Evolutionary conservation across 2,113 vertebrate species (phyloP).

Genomic region (Corydoras maculifer): DNA sequence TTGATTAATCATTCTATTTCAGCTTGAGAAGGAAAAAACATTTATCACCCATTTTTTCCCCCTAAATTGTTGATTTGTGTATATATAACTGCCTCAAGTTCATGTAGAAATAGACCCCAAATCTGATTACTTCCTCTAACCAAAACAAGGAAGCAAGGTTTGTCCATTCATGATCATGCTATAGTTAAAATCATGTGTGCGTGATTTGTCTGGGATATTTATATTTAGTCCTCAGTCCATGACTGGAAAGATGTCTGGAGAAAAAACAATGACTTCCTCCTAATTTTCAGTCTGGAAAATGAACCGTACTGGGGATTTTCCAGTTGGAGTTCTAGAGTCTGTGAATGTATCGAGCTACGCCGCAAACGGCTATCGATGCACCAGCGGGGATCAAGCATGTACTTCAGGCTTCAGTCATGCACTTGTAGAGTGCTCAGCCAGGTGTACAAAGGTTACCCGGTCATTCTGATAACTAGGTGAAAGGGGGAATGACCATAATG

Average conservation of each 20-base stretch:
- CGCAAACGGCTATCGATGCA: conserved; percentile 8
- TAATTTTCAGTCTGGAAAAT: conserved; percentile 5
- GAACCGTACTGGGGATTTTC: conserved; percentile 6
- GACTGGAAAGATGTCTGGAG: conserved; percentile 22
- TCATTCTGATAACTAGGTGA: conserved; percentile 13
- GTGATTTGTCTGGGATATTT: conserved; percentile 8
- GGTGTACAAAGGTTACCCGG: conserved; percentile 23
- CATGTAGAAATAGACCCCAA: not conserved
- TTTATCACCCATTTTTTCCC: too few species aligned
- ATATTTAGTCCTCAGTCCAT: conserved; percentile 13
- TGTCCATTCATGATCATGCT: conserved; percentile 15
- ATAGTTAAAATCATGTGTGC: not conserved
- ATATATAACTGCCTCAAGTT: not conserved
- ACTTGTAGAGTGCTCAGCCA: conserved; percentile 3
- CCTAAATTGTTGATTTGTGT: too few species aligned
- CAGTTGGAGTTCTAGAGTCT: conserved; percentile 6
- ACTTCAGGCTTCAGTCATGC: conserved; percentile 11
- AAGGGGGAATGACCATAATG: not conserved
- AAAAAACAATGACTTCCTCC: conserved; percentile 24
- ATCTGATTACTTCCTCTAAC: conserved; percentile 15
- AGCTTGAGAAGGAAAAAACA: too few species aligned
- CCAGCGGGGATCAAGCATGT: conserved; percentile 3
- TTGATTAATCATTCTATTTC: too few species aligned
- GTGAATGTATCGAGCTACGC: not conserved
- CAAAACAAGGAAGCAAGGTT: not conserved